Conservation (phyloP, 2,113 vertebrate genomes). For the Corythornis cristatus region DNA sequence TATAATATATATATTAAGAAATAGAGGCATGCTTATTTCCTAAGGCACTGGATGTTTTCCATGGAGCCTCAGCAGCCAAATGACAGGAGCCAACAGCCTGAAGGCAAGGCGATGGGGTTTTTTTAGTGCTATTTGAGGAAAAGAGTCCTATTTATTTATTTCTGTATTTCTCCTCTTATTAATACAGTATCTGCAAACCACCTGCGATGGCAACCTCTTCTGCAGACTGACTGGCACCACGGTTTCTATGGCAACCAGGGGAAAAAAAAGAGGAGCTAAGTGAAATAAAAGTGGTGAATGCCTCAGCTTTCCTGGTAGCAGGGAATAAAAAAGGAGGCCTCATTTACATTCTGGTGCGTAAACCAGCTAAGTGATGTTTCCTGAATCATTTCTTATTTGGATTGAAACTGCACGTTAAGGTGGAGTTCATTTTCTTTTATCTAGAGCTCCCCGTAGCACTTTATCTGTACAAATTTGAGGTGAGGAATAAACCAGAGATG, state of each 20-base stretch:
- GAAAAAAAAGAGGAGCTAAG: background rate
- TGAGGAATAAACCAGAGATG: background rate
- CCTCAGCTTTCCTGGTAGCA: constrained; percentile 37
- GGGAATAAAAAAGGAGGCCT: constrained; percentile 36
- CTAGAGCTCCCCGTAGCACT: background rate
- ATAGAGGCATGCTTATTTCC: background rate
- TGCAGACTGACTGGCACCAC: constrained; percentile 49
- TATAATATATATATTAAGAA: background rate
- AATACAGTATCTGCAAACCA: constrained; percentile 60
- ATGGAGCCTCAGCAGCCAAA: background rate
- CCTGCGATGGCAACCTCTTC: constrained; percentile 57
- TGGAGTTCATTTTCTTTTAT: background rate
- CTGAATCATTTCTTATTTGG: constrained; percentile 47
- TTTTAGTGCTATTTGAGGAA: constrained; percentile 24
- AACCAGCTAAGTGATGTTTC: constrained; percentile 53
- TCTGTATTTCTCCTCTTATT: background rate
- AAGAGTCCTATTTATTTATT: background rate
- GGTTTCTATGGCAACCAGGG: constrained; percentile 46
- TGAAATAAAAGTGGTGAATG: constrained; percentile 53
- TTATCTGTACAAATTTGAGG: background rate
- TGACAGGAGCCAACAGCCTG: background rate
- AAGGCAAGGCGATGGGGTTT: constrained; percentile 28
- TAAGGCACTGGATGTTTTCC: background rate
- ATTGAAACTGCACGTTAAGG: constrained; percentile 5
- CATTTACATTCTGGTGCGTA: constrained; percentile 65